Base-by-base conservation (phyloP, 2,113 vertebrate species). In the Todiramphus saurophagus region DNA sequence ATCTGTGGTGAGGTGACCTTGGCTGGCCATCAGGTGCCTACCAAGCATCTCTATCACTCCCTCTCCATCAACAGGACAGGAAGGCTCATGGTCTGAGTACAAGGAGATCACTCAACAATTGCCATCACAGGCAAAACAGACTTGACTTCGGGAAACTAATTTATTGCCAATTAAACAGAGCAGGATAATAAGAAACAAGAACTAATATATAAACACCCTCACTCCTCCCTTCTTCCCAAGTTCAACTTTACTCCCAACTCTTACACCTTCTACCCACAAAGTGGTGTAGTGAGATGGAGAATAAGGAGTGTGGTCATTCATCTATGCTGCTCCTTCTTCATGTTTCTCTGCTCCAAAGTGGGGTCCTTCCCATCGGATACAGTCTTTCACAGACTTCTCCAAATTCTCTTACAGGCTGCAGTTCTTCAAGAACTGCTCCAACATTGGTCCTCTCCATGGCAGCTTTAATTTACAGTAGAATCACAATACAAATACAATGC, bases 1-100 rank as follows among this genome's bases (percentile, higher is more conserved):
- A 37, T 37, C 30, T 63, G 10, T 30, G 14, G 5, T 48, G 30
- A 44, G 9, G 10, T 82, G 41, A 53, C 43, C 31, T 24, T 31
- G 14, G 12, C 6, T 88, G 48, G 10, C 10, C n/a, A 20, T 4
- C 7, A 63, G 25, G 4, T 58, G 56, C 44, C 50, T 53, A 50
- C 8, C 35, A 69, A 70, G 20, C 20, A 0, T 0, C 43, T 63
- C 25, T 46, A 4, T 43, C 21, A 7, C 13, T 85, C 6, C 25
- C 9, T 66, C 10, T 55, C 27, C 19, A 31, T 5, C 27, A 68
- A 68, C 2, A 59, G 37, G 23, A 73, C 5, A 25, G 20, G 21
- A 37, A 1, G 21, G 10, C 1, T 81, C 1, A 0, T 33, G 16
- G 16, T 7, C 3, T 62, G 11, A 53, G 16, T 30, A 73, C 10